These are phyloP conservation scores for Drosophila eugracilis DNA, from an alignment of 1,140 invertebrate species.

Conservation along the genomic window DNA sequence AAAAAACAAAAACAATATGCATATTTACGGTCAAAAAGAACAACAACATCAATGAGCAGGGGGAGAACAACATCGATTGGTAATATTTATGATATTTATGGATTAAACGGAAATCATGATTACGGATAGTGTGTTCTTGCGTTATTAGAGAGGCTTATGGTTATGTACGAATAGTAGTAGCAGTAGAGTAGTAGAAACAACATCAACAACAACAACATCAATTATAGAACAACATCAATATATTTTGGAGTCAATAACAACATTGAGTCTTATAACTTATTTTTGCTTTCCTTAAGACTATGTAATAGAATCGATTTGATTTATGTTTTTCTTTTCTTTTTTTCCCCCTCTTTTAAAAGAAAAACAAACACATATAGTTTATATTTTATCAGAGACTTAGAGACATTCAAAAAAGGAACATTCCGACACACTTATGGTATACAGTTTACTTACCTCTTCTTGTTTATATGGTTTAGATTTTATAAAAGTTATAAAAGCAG, in stretches of 20 bases:
- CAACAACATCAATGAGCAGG: slow-evolving; percentile 60
- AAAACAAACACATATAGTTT: not conserved
- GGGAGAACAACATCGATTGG: slow-evolving; percentile 43
- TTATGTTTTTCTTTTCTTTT: not conserved
- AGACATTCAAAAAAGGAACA: slow-evolving; percentile 14
- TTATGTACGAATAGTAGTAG: slow-evolving; percentile 48
- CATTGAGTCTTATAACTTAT: slow-evolving; percentile 55
- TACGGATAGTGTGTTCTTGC: slow-evolving; percentile 60
- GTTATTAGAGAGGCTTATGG: slow-evolving; percentile 36
- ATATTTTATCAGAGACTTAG: not conserved
- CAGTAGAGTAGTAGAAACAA: slow-evolving; percentile 71
- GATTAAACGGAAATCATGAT: slow-evolving; percentile 50
- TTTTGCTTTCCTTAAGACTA: not conserved
- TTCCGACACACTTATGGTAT: slow-evolving; percentile 14
- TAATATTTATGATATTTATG: slow-evolving; percentile 27
- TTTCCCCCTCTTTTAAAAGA: slow-evolving; percentile 3
- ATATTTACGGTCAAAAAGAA: slow-evolving; percentile 38
- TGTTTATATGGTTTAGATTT: not conserved
- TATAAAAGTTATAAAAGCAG: not conserved
- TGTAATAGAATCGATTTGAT: not conserved
- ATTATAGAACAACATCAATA: slow-evolving; percentile 77
- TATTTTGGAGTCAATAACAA: slow-evolving; percentile 71
- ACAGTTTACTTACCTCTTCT: slow-evolving; percentile 9
- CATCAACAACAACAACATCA: slow-evolving; percentile 81
- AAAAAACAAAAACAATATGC: slow-evolving; percentile 44